Base-by-base conservation (phyloP, 2,888 invertebrate genomes). In the Poecilobothrus nobilitatus region DNA sequence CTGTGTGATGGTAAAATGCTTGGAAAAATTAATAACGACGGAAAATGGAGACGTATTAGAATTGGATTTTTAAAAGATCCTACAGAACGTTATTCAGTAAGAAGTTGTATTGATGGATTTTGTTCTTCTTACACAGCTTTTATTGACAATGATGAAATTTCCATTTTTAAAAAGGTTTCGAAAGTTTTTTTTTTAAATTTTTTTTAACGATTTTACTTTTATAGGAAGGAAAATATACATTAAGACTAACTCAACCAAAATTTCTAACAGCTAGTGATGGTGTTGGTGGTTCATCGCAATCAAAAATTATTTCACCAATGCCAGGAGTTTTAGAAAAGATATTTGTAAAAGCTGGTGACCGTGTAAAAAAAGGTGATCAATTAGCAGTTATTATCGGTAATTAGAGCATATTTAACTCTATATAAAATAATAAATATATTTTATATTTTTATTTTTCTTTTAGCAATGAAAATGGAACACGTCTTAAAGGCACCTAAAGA, bases 401-500 rank as follows among this genome's bases (percentile, higher is more conserved):
- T 1, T 18, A 53, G 7, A 63, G 15, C 20, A 53, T n/a, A n/a
- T n/a, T n/a, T n/a, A n/a, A n/a, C n/a, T n/a, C n/a, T n/a, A 21
- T 21, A 18, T 37, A 10, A 64, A 37, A 34, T 66, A 37, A 34
- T n/a, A 37, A 27, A 68, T 2, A 41, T 63, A 66, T 21, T 20
- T 21, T 10, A n/a, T 66, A 41, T 44, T 22, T 21, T 6, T 68
- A 34, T 41, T 10, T 8, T 33, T 10, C 21, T 68, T 67, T 9
- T 71, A 76, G 99, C 99, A 0, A 99, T 99, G 99, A 99, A 99
- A 85, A 99, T 99, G 99, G 99, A 99, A 86, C 92, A 97, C 80
- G 89, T 96, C 18, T 90, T 99, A 18, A 91, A 91, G 74, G 92
- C 97, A 3, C 89, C 91, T 0, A 84, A 87, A 65, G 88, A 91